Evolutionary conservation across 2,113 vertebrate genomes (phyloP), one percentile per base, ranked within the genome.

Genomic region (Mola mola): DNA sequence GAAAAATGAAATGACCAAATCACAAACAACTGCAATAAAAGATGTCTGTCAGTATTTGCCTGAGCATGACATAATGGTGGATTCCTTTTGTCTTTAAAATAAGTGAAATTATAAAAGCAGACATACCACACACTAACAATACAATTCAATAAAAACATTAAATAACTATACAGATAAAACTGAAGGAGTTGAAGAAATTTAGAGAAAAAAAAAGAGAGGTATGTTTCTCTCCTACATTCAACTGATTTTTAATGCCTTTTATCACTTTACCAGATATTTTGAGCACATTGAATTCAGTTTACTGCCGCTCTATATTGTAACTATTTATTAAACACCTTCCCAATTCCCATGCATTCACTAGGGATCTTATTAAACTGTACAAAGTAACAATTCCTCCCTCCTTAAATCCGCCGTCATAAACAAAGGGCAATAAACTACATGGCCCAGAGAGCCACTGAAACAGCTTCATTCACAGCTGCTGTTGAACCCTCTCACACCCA

Each of bases 401-500:
- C 74, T 79, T 74, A 78, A 83, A 67, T 68, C 48, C 41, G 46
- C 34, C 50, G 58, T 52, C 20, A 58, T 65, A 25, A 28, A 74
- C 58, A 81, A 74, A 72, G 51, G 44, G 46, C 36, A 79, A 51
- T 72, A 60, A 76, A 75, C 16, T 56, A 29, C 60, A 56, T 12
- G 24, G 33, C 52, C 22, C 21, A 49, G 37, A 43, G 41, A 74
- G 48, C 22, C 44, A 50, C 4, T 58, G 42, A 57, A 51, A 25
- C 38, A 51, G 49, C 17, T 67, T 28, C 29, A 25, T 24, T 66
- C 51, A 43, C 19, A 42, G 61, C 68, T 53, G 48, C 31, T 74
- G 53, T 59, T 82, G 79, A 84, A 78, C 64, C 66, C 67, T 33
- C 57, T 77, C 26, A 73, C 66, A 74, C 57, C 62, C 75, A 40